Evolutionary conservation across 23 tunicate genomes (phyloP).

Genomic region (Pegea sp.): DNA sequence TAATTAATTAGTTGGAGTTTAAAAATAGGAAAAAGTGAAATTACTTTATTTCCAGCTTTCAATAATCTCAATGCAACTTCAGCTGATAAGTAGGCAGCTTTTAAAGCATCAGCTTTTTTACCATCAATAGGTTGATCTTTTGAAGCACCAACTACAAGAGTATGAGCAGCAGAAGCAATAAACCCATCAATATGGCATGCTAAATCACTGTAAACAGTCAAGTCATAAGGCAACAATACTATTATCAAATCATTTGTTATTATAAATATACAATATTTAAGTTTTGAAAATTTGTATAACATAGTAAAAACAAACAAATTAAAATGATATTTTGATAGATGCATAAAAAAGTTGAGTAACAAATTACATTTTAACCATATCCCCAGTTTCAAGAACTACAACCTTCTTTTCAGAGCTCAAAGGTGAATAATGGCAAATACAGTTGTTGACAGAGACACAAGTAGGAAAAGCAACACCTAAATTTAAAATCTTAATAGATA

Average conservation of each 20-base stretch:
- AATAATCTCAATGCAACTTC: constrained; percentile 84
- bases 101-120: constrained; percentile 64
- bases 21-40: not conserved
- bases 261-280: not conserved
- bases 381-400: constrained; percentile 42
- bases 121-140: constrained; percentile 60
- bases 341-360: not conserved
- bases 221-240: not conserved
- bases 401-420: constrained; percentile 50
- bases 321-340: not conserved
- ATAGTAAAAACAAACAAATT: not conserved
- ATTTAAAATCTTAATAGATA: not conserved
- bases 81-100: constrained; percentile 71
- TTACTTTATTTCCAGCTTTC: constrained; percentile 80
- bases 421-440: constrained; percentile 96
- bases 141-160: constrained; percentile 55
- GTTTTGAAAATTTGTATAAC: not conserved
- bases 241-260: not conserved
- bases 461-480: constrained; percentile 91
- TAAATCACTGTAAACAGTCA: constrained; percentile 34
- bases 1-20: not conserved
- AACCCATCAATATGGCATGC: constrained; percentile 94
- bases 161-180: constrained; percentile 84
- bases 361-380: constrained; percentile 74
- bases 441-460: constrained; percentile 72